These are phyloP conservation scores for Chrysoperla carnea DNA, from an alignment of 1,140 invertebrate species.

Conservation along the genomic window DNA sequence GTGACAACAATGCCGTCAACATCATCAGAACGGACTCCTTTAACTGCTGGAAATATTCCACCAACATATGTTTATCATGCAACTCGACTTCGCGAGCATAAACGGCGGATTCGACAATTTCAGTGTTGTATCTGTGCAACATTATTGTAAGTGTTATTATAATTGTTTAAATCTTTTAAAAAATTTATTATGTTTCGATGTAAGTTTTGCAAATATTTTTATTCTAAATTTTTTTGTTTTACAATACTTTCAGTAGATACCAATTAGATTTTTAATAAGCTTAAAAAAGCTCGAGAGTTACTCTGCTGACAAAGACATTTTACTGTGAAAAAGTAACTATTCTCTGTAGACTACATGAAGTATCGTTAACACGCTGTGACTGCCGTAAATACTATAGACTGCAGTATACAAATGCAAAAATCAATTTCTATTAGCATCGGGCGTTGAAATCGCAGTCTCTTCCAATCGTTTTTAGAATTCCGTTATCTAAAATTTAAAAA, in stretches of 20 bases:
- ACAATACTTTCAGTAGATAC: background rate
- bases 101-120: constrained; percentile 38
- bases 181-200: constrained; percentile 4
- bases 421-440: too few species aligned
- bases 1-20: background rate
- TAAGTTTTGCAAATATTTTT: constrained; percentile 1
- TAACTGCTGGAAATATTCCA: constrained; percentile 23
- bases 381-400: too few species aligned
- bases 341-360: too few species aligned
- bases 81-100: constrained; percentile 32
- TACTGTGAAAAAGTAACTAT: too few species aligned
- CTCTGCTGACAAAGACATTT: constrained; percentile 4
- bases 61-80: constrained; percentile 43
- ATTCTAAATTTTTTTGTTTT: constrained; percentile 4
- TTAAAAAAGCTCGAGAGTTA: constrained; percentile 1
- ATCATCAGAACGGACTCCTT: constrained; percentile 32
- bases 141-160: constrained; percentile 36
- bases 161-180: background rate
- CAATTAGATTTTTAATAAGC: background rate
- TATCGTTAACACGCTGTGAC: too few species aligned
- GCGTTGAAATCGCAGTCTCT: too few species aligned
- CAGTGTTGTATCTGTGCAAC: constrained; percentile 47
- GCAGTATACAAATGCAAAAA: too few species aligned
- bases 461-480: too few species aligned
- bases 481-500: too few species aligned